Base-by-base conservation (phyloP, 2,113 vertebrate genomes). In the Castor canadensis region DNA sequence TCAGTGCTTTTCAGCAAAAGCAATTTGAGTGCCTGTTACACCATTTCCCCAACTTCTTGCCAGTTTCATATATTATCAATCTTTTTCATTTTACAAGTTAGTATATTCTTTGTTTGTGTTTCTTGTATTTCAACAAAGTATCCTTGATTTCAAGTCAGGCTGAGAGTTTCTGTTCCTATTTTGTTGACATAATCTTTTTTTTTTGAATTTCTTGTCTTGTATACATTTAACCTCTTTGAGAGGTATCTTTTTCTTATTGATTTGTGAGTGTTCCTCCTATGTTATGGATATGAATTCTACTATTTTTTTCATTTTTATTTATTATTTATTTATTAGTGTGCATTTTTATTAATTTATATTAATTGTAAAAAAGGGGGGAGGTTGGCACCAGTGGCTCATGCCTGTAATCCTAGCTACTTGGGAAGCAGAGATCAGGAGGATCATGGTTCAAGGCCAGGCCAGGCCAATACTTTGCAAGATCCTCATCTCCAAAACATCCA, bases 1-100 rank as follows among this genome's bases (percentile, higher is more conserved):
- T n/a, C n/a, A n/a, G n/a, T n/a, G n/a, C n/a, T n/a, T n/a, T n/a
- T n/a, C n/a, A n/a, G n/a, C n/a, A n/a, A n/a, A n/a, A n/a, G n/a
- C n/a, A n/a, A n/a, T n/a, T n/a, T n/a, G n/a, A n/a, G n/a, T n/a
- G n/a, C n/a, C n/a, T n/a, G n/a, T n/a, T n/a, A 28, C 43, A 13
- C 54, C 20, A 58, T 93, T 89, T 87, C 15, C 19, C 19, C 32
- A 1, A 67, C 17, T 76, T 89, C 38, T 82, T 77, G 52, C 32
- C 43, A 43, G 22, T 58, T 88, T 3, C 47, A 28, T 52, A 71
- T 83, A 82, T 72, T 86, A 86, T 66, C 52, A 77, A 9, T 83
- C 17, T 52, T 87, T 83, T 83, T 75, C 43, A 60, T 54, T 87
- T 87, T 80, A 80, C 28, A 92, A 89, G 52, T 87, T 90, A 92